A percentile compares a stretch with the other conserved stretches of the same genome.
phyloP scores from a whole-genome alignment of 2,113 vertebrate genomes.

The Arvicanthis niloticus region DNA sequence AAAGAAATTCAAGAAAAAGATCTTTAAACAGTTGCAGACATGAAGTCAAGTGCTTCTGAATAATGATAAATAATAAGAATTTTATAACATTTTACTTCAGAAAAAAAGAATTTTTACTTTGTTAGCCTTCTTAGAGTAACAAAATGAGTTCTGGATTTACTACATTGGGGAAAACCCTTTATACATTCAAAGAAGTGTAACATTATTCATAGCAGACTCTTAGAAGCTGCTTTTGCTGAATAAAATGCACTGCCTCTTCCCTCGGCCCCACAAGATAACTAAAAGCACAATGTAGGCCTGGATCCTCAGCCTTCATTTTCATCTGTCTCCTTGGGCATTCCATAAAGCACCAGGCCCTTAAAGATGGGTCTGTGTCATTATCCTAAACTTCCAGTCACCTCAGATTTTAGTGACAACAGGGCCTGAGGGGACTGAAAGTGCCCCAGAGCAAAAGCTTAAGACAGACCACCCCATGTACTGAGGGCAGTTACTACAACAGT shows the following conservation, averaged over 20 bases:
- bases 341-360: background rate
- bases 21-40: background rate
- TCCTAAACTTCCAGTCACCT: no score
- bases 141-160: background rate
- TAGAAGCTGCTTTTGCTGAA: background rate
- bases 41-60: background rate
- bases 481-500: background rate
- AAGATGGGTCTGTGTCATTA: background rate
- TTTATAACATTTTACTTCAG: background rate
- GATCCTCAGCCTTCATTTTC: background rate
- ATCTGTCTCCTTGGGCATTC: background rate
- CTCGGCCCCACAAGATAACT: background rate
- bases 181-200: background rate
- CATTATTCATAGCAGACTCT: background rate
- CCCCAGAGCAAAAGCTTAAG: no score
- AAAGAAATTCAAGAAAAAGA: conserved; percentile 40
- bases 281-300: background rate
- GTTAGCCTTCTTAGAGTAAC: background rate
- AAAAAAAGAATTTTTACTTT: background rate
- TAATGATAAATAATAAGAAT: conserved; percentile 28
- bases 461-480: background rate
- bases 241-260: background rate
- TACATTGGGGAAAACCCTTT: background rate
- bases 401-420: background rate
- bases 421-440: background rate